Evolutionary conservation across 2,888 invertebrate genomes (phyloP), one percentile per base, ranked within the genome.

Genomic region (Agrotis clavis): DNA sequence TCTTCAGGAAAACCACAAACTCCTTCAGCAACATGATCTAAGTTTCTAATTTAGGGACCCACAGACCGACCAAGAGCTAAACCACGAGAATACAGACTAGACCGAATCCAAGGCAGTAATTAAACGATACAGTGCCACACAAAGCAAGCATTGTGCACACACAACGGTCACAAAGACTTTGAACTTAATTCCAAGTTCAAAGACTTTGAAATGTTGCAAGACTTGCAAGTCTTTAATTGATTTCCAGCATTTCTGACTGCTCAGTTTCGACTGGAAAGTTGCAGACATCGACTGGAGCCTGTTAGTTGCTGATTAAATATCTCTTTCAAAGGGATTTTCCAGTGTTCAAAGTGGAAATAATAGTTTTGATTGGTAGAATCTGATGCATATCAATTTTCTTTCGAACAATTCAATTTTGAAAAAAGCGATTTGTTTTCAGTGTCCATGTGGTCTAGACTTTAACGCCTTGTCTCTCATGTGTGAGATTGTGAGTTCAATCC

Each of bases 111-210:
- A 64, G 16, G 9, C 72, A 71, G 57, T 78, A 75, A 71, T 78
- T 71, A 75, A 78, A 48, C 25, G 18, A 30, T 30, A 14, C 57
- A 59, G 65, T 14, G 48, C 11, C n/a, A 51, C 54, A 45, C 41
- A 61, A 79, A 73, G 50, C 59, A 35, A 18, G 35, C n/a, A 51
- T n/a, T 61, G 50, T 73, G 47, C 48, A 71, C 63, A 30, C 71
- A 51, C 41, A 53, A 50, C 45, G 66, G 54, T 66, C 25, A 61
- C 66, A 76, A 66, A 73, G 60, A 25, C 75, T 78, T 79, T 66
- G 60, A 56, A 79, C 50, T 47, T 47, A 50, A 79, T 51, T 79
- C 71, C 18, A n/a, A 77, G 51, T 77, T 48, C 77, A 71, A 60
- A 66, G 74, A 63, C 63, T 57, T 50, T 62, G 59, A 47, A 64